Percentiles rank a stretch among this genome's conserved stretches.
Evolutionary conservation across 2,113 vertebrate genomes (phyloP).

Genomic region (Bostrychus sinensis): DNA sequence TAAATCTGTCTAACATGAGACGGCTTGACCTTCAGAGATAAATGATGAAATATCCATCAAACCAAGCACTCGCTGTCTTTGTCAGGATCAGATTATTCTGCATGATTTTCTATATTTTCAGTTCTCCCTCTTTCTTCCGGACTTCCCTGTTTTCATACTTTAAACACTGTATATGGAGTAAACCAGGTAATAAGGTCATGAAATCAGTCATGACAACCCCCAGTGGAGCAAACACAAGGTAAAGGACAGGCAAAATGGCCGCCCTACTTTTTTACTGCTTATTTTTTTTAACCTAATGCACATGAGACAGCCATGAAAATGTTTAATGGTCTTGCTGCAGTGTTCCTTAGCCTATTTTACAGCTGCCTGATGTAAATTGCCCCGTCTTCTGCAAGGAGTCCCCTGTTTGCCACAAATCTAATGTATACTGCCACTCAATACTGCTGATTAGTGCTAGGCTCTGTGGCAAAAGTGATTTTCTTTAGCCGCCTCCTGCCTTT

Average conservation of each 20-base stretch:
- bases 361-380: not conserved
- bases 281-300: not conserved
- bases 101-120: too few relatives aligned
- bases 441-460: not conserved
- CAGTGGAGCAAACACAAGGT: not conserved
- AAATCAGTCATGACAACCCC: not conserved
- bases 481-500: not conserved
- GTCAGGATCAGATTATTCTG: not conserved
- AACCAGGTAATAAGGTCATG: slow-evolving; percentile 4
- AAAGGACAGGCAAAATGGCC: not conserved
- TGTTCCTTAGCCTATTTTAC: not conserved
- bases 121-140: too few relatives aligned
- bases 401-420: not conserved
- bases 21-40: not conserved
- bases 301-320: not conserved
- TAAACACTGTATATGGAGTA: not conserved
- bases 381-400: not conserved
- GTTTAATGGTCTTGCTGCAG: not conserved
- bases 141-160: too few relatives aligned
- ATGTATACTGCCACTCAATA: not conserved
- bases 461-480: not conserved
- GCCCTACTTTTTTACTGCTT: not conserved
- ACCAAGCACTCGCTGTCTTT: not conserved
- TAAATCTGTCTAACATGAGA: not conserved
- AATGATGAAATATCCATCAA: not conserved